Base-by-base conservation (phyloP, 2,797 vertebrate genomes). In the Diglossa cyanea region DNA sequence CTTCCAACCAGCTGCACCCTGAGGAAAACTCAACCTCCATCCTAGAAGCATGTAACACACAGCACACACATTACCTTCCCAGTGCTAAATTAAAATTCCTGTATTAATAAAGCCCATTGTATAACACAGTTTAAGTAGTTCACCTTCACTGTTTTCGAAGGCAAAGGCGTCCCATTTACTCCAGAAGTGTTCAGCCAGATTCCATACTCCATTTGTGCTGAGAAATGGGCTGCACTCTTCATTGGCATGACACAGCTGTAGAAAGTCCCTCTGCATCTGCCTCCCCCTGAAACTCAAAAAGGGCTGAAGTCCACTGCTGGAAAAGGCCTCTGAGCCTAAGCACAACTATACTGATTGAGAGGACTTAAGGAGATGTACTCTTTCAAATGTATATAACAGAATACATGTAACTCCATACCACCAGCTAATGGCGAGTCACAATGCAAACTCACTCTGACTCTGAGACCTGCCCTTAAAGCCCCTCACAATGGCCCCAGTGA, bases 361-460 rank as follows among this genome's bases (percentile, higher is more conserved):
- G 30, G 30, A 57, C 42, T 48, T 9, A 24, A 30, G 60, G 48
- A 62, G 25, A 75, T 30, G 17, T 17, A 31, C n/a, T 45, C 35
- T 67, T n/a, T 26, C 42, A 35, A 50, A 51, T 19, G 45, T 23
- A 33, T 25, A 2, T 13, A 70, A 42, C 0, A 66, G 37, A 73
- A 42, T 5, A 70, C 13, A 31, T 20, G 1, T 17, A 76, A 42
- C 0, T 1, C 35, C 25, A 23, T 57, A 61, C 12, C 18, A 45
- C 55, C 31, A 47, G 51, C 72, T 71, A 63, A 67, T 0, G 4
- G 57, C 7, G 16, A 90, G 33, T 39, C 24, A 50, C 39, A 76
- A 20, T 6, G 4, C 13, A 70, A 75, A 74, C 14, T 21, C 17
- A 21, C 12, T 11, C 50, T 24, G 39, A 20, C 33, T 37, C 20